Evolutionary conservation across 2,113 vertebrate genomes (phyloP).

Genomic region (Bufo bufo): DNA sequence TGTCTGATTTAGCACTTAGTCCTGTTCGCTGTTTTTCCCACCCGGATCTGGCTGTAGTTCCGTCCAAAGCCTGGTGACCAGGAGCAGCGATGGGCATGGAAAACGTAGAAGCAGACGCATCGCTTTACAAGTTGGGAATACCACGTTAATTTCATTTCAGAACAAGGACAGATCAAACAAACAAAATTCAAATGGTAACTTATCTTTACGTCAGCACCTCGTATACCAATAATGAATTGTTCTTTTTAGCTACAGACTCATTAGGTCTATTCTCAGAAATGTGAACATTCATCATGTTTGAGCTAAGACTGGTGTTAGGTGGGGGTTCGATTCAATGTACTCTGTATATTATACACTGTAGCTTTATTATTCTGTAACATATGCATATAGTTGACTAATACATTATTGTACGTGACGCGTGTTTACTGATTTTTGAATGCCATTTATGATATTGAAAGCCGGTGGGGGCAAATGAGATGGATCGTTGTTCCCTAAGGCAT

Average conservation of each 20-base stretch:
- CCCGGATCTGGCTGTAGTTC: too few species aligned
- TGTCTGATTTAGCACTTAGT: too few species aligned
- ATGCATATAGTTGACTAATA: slow-evolving; percentile 34
- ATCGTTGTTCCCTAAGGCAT: slow-evolving; percentile 41
- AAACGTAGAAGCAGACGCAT: too few species aligned
- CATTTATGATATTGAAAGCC: slow-evolving; percentile 44
- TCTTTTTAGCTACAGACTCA: not conserved
- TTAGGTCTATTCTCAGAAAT: not conserved
- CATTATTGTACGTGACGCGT: slow-evolving; percentile 40
- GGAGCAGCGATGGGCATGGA: too few species aligned
- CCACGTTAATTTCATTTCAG: not conserved
- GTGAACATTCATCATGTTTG: not conserved
- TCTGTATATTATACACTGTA: slow-evolving; percentile 10
- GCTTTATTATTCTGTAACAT: slow-evolving; percentile 8
- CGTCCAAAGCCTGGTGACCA: too few species aligned
- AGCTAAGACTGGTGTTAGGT: not conserved
- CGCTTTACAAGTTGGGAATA: too few species aligned
- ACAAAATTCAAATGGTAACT: too few species aligned
- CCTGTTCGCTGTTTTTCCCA: too few species aligned
- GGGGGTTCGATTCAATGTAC: not conserved
- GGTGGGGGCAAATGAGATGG: slow-evolving; percentile 27
- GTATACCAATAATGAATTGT: not conserved
- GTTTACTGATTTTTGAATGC: slow-evolving; percentile 45
- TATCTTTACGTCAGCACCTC: not conserved
- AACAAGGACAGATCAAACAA: not conserved